A percentile compares a stretch with the other conserved stretches of the same genome.
phyloP scores from a whole-genome alignment of 2,113 vertebrate genomes.

The Brachypteracias leptosomus region DNA sequence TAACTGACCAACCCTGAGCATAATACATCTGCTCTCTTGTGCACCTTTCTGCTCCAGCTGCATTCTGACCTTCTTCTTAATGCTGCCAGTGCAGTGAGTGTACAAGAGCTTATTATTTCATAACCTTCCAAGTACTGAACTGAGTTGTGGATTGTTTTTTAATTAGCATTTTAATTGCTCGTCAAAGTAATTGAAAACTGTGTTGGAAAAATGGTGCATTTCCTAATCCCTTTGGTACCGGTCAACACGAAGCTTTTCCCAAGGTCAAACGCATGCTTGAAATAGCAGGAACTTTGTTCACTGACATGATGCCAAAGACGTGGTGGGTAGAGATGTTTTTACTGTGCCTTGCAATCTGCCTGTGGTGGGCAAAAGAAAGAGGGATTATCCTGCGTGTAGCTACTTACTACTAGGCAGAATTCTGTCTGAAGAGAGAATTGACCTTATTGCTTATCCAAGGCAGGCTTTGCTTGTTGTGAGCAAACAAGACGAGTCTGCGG shows the following conservation, averaged over 20 bases:
- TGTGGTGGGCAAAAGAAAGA: not conserved
- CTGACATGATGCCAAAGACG: not conserved
- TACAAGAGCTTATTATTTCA: slow-evolving; percentile 64
- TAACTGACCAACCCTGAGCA: not conserved
- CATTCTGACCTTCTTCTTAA: slow-evolving; percentile 52
- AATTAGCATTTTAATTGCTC: slow-evolving; percentile 82
- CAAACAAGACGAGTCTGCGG: not conserved
- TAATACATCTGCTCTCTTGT: not conserved
- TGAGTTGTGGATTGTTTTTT: slow-evolving; percentile 75
- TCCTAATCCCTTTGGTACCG: slow-evolving; percentile 73
- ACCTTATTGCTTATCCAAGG: not conserved
- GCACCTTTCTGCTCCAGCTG: not conserved
- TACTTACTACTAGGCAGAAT: not conserved
- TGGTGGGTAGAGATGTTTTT: not conserved
- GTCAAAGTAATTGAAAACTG: slow-evolving; percentile 74
- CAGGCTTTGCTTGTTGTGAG: not conserved
- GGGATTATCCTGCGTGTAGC: not conserved
- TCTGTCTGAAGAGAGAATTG: not conserved
- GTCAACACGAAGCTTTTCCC: slow-evolving; percentile 47
- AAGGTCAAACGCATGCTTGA: slow-evolving; percentile 46
- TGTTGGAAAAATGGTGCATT: slow-evolving; percentile 62
- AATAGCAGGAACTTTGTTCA: not conserved
- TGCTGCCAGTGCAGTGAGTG: slow-evolving; percentile 25
- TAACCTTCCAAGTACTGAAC: slow-evolving; percentile 63
- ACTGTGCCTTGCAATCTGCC: not conserved